These are phyloP conservation scores for Tubiluchus corallicola DNA, from an alignment of 2,888 invertebrate species.

Conservation along the genomic window DNA sequence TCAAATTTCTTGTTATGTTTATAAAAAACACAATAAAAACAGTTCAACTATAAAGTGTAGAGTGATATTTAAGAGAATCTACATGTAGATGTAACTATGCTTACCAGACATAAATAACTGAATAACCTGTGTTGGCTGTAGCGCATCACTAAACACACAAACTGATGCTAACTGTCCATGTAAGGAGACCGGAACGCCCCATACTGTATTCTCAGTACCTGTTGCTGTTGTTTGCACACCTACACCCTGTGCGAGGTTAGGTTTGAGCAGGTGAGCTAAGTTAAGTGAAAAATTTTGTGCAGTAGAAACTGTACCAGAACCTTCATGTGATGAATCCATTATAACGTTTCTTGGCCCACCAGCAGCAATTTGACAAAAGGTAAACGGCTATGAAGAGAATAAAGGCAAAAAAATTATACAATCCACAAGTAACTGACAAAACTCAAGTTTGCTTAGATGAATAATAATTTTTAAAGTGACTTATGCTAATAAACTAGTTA, in stretches of 20 bases:
- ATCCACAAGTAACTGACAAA: too few species aligned
- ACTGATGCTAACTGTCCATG: conserved; percentile 37
- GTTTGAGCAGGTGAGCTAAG: neutral
- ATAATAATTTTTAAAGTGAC: too few species aligned
- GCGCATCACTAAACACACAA: conserved; percentile 33
- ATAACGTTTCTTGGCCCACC: neutral
- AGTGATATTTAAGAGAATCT: too few species aligned
- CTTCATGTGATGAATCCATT: neutral
- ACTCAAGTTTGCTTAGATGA: too few species aligned
- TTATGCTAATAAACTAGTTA: too few species aligned
- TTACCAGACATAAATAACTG: conserved; percentile 16
- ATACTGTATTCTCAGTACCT: conserved; percentile 38
- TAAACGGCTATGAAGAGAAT: conserved; percentile 26
- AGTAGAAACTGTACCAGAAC: neutral
- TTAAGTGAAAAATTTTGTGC: neutral
- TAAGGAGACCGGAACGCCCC: conserved; percentile 35
- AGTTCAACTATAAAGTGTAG: too few species aligned
- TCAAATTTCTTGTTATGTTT: too few species aligned
- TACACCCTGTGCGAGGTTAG: conserved; percentile 31
- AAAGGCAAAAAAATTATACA: too few species aligned
- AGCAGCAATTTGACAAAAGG: conserved; percentile 31
- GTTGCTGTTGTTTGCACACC: conserved; percentile 36
- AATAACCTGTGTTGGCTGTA: conserved; percentile 27
- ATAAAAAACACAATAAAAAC: too few species aligned
- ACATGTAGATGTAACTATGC: too few species aligned